Base-by-base conservation (phyloP, 2,888 invertebrate genomes). In the Didymodactylos carnosus region DNA sequence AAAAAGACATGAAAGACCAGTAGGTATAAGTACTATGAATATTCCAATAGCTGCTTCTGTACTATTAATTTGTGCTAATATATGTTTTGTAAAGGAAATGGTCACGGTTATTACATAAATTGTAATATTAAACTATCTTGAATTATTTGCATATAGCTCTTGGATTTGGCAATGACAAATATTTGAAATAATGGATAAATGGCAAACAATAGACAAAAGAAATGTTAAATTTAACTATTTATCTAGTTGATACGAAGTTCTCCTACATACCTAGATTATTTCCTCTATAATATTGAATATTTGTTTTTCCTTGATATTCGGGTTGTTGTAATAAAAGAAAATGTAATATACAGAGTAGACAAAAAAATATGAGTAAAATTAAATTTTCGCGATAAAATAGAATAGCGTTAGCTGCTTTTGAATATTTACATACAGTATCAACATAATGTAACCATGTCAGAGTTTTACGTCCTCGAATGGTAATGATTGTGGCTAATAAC, bases 371-470 rank as follows among this genome's bases (percentile, higher is more conserved):
- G 14, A 51, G 29, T 10, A 39, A 23, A 46, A 40, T 25, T 35
- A 69, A 27, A 39, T 43, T 27, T 53, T 75, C 75, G 23, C 72
- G 72, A 72, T 71, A 75, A 19, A 41, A 75, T 40, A 75, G 29
- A 51, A 75, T 35, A 14, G 46, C 29, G 70, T 75, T 75, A 4
- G 75, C 72, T 19, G 51, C 62, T 75, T 75, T 75, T 16, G 69
- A 70, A 49, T 72, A 75, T 69, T 72, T 75, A 46, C 72, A 72
- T 23, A 75, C 41, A 5, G 69, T 75, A 43, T 39, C 71, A 35
- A 75, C n/a, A 7, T 71, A 43, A 43, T 75, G 75, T 69, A 75
- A 69, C 75, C 75, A 75, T 39, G 75, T 75, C 25, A 69, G 19
- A 35, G 75, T 39, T 41, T 71, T 51, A 27, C 75, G 62, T 40